Evolutionary conservation across 2,888 invertebrate species (phyloP).

Genomic region (Heliconius sara): DNA sequence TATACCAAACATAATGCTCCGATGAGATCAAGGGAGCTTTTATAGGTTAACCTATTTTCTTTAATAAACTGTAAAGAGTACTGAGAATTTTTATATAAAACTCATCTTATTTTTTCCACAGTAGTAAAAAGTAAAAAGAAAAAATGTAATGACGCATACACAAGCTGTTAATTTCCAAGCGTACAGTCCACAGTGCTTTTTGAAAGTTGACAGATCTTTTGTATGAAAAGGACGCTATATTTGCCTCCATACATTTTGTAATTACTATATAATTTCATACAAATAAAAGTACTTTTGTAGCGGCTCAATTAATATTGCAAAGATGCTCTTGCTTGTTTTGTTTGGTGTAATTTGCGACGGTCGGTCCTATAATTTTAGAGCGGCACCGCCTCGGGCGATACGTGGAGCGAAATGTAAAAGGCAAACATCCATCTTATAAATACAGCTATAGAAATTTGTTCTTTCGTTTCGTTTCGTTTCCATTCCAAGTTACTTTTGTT

Average conservation of each 20-base stretch:
- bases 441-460: conserved; percentile 30
- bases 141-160: conserved; percentile 30
- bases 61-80: conserved; percentile 23
- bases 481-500: conserved; percentile 15
- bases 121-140: conserved; percentile 19
- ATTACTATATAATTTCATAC: conserved; percentile 41
- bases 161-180: conserved; percentile 28
- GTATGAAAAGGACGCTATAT: conserved; percentile 34
- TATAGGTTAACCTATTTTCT: conserved; percentile 24
- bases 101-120: conserved; percentile 23
- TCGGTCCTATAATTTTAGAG: conserved; percentile 41
- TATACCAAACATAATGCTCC: background rate
- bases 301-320: conserved; percentile 40
- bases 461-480: conserved; percentile 16
- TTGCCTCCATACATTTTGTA: conserved; percentile 30
- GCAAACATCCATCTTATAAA: conserved; percentile 41
- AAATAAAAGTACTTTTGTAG: conserved; percentile 38
- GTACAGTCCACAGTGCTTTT: conserved; percentile 26
- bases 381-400: conserved; percentile 38
- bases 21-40: conserved; percentile 10
- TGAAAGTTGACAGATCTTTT: conserved; percentile 31
- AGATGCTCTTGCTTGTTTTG: conserved; percentile 37
- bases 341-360: conserved; percentile 43
- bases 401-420: conserved; percentile 41
- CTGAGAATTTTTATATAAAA: conserved; percentile 21